A percentile compares a stretch with the other conserved stretches of the same genome.
Conservation (phyloP, 2,113 vertebrate species). For the Panthera tigris region DNA sequence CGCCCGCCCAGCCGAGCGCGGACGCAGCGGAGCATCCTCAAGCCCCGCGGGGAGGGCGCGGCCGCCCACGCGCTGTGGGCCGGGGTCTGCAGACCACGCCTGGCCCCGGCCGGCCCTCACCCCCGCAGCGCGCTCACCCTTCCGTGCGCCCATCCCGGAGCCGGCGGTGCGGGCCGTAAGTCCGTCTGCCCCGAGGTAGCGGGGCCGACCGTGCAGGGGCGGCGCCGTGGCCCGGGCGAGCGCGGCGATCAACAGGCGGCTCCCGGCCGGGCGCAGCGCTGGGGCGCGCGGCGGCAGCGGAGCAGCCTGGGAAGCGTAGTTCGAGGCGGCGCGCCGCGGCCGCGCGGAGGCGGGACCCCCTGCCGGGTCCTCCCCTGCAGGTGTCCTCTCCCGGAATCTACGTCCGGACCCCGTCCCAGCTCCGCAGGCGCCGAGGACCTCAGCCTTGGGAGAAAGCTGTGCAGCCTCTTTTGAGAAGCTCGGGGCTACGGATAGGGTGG, state of each 20-base stretch:
- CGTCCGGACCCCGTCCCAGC: accelerated
- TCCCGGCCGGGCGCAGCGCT: constrained; percentile 42
- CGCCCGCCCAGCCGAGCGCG: neutral
- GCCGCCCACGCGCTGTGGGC: neutral
- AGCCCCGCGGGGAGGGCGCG: neutral
- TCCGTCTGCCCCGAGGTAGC: neutral
- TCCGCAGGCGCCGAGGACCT: neutral
- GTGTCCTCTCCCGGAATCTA: neutral
- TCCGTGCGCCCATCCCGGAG: constrained; percentile 45
- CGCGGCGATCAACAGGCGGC: constrained; percentile 61
- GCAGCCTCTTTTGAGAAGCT: neutral
- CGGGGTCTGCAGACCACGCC: neutral
- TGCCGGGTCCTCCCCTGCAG: neutral
- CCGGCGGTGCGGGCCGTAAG: neutral
- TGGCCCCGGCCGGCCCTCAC: neutral
- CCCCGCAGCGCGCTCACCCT: constrained; percentile 34
- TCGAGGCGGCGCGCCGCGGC: neutral
- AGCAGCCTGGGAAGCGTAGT: constrained; percentile 80
- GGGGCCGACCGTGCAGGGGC: neutral
- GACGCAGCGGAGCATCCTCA: constrained; percentile 50
- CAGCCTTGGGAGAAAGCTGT: neutral
- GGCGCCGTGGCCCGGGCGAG: neutral
- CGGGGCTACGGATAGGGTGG: neutral
- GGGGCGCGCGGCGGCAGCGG: constrained; percentile 48
- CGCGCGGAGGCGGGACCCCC: neutral